Evolutionary conservation across 1,140 invertebrate species (phyloP).

Genomic region (Zaprionus lachaisei): DNA sequence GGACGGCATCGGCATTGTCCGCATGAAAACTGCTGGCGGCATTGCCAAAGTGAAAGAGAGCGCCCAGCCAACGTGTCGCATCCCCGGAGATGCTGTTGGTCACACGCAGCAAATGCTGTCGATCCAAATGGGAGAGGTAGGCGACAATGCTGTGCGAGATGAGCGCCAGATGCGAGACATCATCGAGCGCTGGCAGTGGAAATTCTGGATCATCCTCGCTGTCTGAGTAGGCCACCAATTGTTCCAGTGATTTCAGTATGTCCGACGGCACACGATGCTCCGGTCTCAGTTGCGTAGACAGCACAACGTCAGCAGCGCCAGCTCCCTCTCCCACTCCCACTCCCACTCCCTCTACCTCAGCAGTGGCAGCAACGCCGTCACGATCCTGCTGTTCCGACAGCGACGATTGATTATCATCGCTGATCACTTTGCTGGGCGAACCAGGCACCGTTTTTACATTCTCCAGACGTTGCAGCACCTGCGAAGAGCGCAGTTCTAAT

Average conservation of each 20-base stretch:
- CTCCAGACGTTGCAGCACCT: constrained; percentile 79
- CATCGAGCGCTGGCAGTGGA: constrained; percentile 78
- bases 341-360: too few relatives aligned
- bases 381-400: constrained; percentile 25
- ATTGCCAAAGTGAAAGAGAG: constrained; percentile 74
- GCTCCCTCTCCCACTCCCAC: neutral
- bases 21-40: constrained; percentile 78
- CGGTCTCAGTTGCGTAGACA: constrained; percentile 50
- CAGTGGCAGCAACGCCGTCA: neutral
- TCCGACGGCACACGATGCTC: constrained; percentile 79
- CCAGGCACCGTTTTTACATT: constrained; percentile 70
- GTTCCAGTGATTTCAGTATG: constrained; percentile 77
- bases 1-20: constrained; percentile 74
- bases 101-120: constrained; percentile 76
- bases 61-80: constrained; percentile 79
- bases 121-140: constrained; percentile 78
- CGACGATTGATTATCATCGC: constrained; percentile 13
- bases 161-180: constrained; percentile 61
- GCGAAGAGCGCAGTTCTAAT: constrained; percentile 76
- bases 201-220: constrained; percentile 82
- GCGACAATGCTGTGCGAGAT: constrained; percentile 84
- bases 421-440: constrained; percentile 27
- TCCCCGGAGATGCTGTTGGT: constrained; percentile 79
- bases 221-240: constrained; percentile 78
- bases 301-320: constrained; percentile 29